Evolutionary conservation across 2,797 vertebrate species (phyloP), one percentile per base, ranked within the genome.

Genomic region (Fistularia tabacaria): DNA sequence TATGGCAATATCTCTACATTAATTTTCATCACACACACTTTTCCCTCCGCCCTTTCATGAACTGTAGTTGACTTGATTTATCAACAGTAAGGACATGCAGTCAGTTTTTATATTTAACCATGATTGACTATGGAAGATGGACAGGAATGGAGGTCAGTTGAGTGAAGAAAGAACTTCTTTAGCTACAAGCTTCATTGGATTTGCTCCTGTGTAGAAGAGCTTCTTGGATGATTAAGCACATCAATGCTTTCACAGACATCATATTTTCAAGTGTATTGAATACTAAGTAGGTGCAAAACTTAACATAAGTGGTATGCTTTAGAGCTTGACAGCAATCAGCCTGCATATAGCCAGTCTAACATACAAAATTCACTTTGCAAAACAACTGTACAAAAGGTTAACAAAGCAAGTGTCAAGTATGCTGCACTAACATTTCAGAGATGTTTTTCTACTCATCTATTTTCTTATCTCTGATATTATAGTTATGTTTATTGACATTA

Each of bases 141-240:
- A 87, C 62, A 79, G 87, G 82, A 82, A 83, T 80, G 53, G 79
- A 82, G 84, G 81, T 85, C 86, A 86, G 82, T 71, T 75, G 80
- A 84, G 86, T 86, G 79, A 12, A 84, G 82, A 57, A 80, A 64
- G 82, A 78, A 9, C 6, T 50, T 89, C 86, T 79, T 54, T 88
- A 87, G 76, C 80, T 76, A 69, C 80, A 82, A 81, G 76, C 89
- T 90, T 89, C 91, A 92, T 92, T 92, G 90, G 90, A 92, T 92
- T 91, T 92, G 90, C 91, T 91, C 89, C 69, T 82, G 87, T 87
- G 90, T 85, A 83, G 74, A 72, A 69, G 76, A 89, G 88, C 76
- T 73, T 78, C 85, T 91, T 92, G 89, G 91, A 87, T 87, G 85
- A 84, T 92, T 92, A 91, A 92, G 89, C 91, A 92, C 91, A 90